Conservation (phyloP, 2,888 invertebrate genomes). For the Horisme vitalbata region DNA sequence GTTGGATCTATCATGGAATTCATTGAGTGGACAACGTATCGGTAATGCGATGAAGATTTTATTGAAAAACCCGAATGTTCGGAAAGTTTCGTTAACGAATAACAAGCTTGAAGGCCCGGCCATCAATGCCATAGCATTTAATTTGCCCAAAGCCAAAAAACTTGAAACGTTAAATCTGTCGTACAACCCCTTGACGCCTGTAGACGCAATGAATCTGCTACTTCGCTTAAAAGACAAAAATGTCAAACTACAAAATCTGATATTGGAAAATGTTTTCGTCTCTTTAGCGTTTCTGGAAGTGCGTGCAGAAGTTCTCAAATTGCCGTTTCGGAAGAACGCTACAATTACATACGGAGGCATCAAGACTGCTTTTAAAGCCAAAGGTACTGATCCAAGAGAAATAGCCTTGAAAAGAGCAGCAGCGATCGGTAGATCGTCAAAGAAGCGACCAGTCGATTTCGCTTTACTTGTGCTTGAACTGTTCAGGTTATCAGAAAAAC, state of each 20-base stretch:
- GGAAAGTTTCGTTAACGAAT: conserved; percentile 49
- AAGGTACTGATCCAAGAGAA: conserved; percentile 48
- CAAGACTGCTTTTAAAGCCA: conserved; percentile 23
- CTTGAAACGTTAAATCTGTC: conserved; percentile 52
- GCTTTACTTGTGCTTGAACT: conserved; percentile 47
- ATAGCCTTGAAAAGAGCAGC: conserved; percentile 52
- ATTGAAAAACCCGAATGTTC: conserved; percentile 43
- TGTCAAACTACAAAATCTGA: conserved; percentile 47
- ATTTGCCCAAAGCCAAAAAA: conserved; percentile 44
- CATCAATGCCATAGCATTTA: conserved; percentile 35
- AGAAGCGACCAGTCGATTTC: conserved; percentile 47
- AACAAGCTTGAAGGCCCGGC: conserved; percentile 50
- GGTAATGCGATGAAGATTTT: conserved; percentile 43
- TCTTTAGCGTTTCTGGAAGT: conserved; percentile 41
- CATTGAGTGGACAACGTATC: conserved; percentile 42
- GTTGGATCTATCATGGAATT: conserved; percentile 60
- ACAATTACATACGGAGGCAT: conserved; percentile 51
- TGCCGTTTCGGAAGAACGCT: conserved; percentile 42
- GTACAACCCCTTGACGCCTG: conserved; percentile 51
- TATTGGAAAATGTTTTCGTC: conserved; percentile 55
- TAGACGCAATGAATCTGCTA: conserved; percentile 48
- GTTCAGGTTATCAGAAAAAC: conserved; percentile 41
- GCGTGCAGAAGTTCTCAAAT: conserved; percentile 34
- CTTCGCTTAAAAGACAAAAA: conserved; percentile 36
- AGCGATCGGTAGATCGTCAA: conserved; percentile 45